These are phyloP conservation scores for Tupiocoris notatus DNA, from an alignment of 2,888 invertebrate genomes.

Conservation along the genomic window DNA sequence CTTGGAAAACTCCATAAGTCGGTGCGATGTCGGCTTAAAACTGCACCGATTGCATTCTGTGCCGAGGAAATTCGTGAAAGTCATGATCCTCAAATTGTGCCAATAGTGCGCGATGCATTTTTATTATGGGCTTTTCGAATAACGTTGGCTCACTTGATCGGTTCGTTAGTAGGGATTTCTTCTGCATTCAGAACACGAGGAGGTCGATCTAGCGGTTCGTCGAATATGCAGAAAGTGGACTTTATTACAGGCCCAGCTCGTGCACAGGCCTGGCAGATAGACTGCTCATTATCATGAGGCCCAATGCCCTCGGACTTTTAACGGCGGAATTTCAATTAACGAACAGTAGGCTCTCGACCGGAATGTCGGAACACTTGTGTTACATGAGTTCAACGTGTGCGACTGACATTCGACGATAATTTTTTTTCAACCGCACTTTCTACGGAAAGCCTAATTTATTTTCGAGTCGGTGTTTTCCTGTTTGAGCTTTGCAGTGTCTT, in stretches of 20 bases:
- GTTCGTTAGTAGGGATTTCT: not conserved
- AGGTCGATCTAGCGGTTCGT: not conserved
- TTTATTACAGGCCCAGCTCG: not conserved
- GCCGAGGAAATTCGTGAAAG: no score
- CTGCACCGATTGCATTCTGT: no score
- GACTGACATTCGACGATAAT: no score
- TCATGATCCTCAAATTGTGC: no score
- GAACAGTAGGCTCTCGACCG: constrained; percentile 5
- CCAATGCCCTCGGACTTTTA: not conserved
- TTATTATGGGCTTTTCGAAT: no score
- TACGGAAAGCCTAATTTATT: no score
- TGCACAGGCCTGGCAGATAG: not conserved
- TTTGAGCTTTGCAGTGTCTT: no score
- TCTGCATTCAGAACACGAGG: not conserved
- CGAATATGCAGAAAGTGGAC: constrained; percentile 9
- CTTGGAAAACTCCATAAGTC: no score
- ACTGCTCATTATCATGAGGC: constrained; percentile 10
- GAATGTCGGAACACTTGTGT: constrained; percentile 8
- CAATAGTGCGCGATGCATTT: no score
- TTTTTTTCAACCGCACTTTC: no score
- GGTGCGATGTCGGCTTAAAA: no score
- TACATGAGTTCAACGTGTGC: not conserved
- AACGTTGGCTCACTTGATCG: not conserved
- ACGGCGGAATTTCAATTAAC: constrained; percentile 7
- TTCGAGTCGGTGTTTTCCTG: no score